Base-by-base conservation (phyloP, 2,113 vertebrate species). In the Triplophysa dalaica region DNA sequence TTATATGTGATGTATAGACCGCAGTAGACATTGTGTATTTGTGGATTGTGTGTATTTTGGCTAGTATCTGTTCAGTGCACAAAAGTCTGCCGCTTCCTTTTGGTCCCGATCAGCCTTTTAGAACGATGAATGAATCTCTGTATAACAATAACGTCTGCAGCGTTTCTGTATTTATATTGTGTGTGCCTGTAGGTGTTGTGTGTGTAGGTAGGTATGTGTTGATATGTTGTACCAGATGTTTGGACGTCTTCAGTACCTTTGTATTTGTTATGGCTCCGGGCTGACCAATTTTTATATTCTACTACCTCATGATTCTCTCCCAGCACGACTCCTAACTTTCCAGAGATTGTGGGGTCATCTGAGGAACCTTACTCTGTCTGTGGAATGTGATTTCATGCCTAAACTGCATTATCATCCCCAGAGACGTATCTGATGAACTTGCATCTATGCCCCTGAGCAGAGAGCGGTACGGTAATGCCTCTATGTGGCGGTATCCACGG, bases 211-310 rank as follows among this genome's bases (percentile, higher is more conserved):
- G 69, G 45, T 50, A 68, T 50, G 61, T 22, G 38, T 75, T 22
- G 24, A 33, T 43, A 14, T 17, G 24, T 52, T 76, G 11, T 45
- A 61, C 68, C 77, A 65, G 70, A 72, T 67, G 81, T 82, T 77
- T 67, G 68, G 61, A 70, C 41, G 58, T 62, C 45, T 63, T 68
- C 1, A 4, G 22, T 52, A 65, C 63, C 52, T 54, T 26, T 56
- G 63, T 68, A 29, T 63, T 74, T 83, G 77, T 83, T 83, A 83
- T 75, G 70, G 62, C 70, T 79, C 45, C 4, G 1, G 77, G 45
- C 64, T 52, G 26, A 64, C 58, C 11, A 22, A 56, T 48, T 75
- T 69, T 52, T 54, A 13, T 75, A 38, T 29, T 29, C 58, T 69
- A 62, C 22, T 2, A 45, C 17, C 54, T 78, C 43, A 45, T 75